Conservation (phyloP, 2,888 invertebrate species). For the Eristalis pertinax region DNA sequence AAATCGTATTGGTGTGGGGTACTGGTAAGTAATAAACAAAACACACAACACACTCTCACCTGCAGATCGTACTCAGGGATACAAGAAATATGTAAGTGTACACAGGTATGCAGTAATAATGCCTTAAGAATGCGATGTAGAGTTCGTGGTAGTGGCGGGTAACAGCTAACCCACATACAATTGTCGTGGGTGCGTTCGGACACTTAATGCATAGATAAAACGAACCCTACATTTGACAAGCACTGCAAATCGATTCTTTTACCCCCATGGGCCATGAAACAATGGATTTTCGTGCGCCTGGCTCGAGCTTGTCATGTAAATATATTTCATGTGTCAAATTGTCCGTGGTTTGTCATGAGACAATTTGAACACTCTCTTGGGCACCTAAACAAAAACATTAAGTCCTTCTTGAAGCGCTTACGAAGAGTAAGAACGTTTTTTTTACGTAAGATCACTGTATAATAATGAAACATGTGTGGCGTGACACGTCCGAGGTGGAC, state of each 20-base stretch:
- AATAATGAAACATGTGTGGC: too few relatives aligned
- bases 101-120: conserved; percentile 53
- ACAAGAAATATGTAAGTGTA: conserved; percentile 21
- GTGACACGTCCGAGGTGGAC: too few relatives aligned
- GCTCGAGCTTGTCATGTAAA: conserved; percentile 2
- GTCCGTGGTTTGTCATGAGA: neutral
- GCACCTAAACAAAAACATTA: too few relatives aligned
- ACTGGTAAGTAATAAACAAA: conserved; percentile 39
- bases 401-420: too few relatives aligned
- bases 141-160: conserved; percentile 18
- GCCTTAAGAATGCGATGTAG: conserved; percentile 29
- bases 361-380: too few relatives aligned
- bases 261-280: neutral
- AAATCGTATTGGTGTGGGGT: conserved; percentile 45
- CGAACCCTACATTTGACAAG: conserved; percentile 38
- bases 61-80: conserved; percentile 27
- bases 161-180: neutral
- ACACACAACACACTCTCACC: neutral
- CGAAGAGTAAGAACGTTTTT: too few relatives aligned
- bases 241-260: conserved; percentile 30
- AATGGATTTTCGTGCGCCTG: conserved; percentile 25
- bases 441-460: too few relatives aligned
- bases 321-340: neutral
- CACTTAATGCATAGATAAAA: conserved; percentile 32
- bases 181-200: conserved; percentile 61